These are phyloP conservation scores for Blastomussa wellsi DNA, from an alignment of 92 coral and sea anemone species.

Conservation along the genomic window DNA sequence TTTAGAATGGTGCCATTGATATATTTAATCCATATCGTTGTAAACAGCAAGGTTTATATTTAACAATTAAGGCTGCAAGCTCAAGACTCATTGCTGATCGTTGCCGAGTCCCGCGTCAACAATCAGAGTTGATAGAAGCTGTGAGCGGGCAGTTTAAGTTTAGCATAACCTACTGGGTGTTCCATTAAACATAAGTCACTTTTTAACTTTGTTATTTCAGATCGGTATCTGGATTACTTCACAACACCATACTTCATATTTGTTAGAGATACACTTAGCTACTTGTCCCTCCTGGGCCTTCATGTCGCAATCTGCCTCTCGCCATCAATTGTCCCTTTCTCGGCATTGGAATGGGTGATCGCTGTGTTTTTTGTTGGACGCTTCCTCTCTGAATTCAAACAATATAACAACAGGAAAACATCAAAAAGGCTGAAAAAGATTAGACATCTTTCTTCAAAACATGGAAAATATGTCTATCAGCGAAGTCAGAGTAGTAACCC, in stretches of 20 bases:
- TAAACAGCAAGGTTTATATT: no score
- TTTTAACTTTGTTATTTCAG: not conserved
- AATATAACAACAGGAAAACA: slow-evolving; percentile 10
- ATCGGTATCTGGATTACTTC: slow-evolving; percentile 37
- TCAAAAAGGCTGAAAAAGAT: not conserved
- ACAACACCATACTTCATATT: slow-evolving; percentile 42
- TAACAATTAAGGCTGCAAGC: no score
- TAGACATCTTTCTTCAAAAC: not conserved
- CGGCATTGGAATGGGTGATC: slow-evolving; percentile 20
- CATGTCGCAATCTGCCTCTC: slow-evolving; percentile 37
- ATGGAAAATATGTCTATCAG: slow-evolving; percentile 6
- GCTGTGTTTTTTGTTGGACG: slow-evolving; percentile 35
- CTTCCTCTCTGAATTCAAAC: slow-evolving; percentile 23
- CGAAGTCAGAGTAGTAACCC: not conserved
- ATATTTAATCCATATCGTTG: no score
- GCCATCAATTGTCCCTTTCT: slow-evolving; percentile 27
- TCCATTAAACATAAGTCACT: no score
- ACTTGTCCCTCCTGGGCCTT: slow-evolving; percentile 24
- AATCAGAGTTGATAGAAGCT: no score
- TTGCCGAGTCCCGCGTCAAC: no score
- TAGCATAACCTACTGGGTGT: no score
- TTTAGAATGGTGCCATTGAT: no score
- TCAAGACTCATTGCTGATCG: no score
- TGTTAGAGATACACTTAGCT: slow-evolving; percentile 25
- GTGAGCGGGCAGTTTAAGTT: no score